Conservation (phyloP, 30 jellyfish, hydroid and myxozoan genomes). For the Turritopsis rubra region DNA sequence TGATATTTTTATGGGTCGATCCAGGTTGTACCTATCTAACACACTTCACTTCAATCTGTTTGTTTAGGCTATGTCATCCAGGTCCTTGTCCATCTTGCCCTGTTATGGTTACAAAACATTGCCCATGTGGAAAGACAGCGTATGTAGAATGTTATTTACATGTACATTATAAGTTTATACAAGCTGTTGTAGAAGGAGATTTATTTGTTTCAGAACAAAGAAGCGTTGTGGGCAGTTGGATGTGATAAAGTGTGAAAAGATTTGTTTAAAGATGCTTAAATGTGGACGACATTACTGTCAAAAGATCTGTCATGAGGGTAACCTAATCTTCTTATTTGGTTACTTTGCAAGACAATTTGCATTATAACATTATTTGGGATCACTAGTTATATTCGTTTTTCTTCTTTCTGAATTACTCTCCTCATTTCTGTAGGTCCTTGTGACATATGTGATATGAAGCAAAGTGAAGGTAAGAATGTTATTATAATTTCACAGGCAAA, state of each 20-base stretch:
- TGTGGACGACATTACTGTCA: slow-evolving; percentile 73
- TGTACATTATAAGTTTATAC: neutral
- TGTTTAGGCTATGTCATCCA: slow-evolving; percentile 84
- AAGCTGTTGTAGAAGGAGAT: no score
- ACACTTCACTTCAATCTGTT: slow-evolving; percentile 1
- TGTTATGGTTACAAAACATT: slow-evolving; percentile 74
- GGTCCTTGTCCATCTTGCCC: slow-evolving; percentile 99
- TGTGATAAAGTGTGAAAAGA: slow-evolving; percentile 42
- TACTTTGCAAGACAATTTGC: neutral
- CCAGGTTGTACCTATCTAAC: neutral
- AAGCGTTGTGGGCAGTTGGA: slow-evolving; percentile 83
- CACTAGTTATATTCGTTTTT: no score
- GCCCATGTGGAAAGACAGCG: slow-evolving; percentile 86
- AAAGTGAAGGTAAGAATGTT: slow-evolving; percentile 58
- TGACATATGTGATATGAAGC: slow-evolving; percentile 43
- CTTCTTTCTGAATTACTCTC: no score
- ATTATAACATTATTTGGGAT: no score
- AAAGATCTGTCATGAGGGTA: slow-evolving; percentile 83
- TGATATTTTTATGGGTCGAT: neutral
- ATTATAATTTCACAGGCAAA: no score
- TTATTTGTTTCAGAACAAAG: slow-evolving; percentile 65
- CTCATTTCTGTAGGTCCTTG: slow-evolving; percentile 52
- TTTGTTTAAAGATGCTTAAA: slow-evolving; percentile 48
- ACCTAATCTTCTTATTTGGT: neutral
- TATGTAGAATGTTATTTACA: neutral